phyloP scores from a whole-genome alignment of 1,140 invertebrate genomes.

The Samia ricini region DNA sequence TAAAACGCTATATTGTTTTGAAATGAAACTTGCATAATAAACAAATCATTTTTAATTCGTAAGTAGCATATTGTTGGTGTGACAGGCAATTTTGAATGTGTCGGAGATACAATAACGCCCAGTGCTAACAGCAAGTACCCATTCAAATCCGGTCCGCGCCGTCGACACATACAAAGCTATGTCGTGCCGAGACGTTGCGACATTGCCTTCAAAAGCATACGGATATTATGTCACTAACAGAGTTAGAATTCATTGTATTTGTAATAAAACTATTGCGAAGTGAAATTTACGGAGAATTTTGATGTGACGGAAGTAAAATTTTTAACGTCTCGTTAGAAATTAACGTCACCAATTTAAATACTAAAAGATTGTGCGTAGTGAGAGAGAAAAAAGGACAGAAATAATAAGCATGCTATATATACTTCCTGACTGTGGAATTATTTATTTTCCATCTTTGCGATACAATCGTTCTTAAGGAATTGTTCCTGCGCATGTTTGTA shows the following conservation, averaged over 20 bases:
- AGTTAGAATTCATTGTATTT: not conserved
- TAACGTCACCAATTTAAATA: too few species aligned
- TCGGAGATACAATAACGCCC: not conserved
- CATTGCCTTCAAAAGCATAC: conserved; percentile 12
- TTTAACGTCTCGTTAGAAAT: too few species aligned
- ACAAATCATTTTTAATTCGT: not conserved
- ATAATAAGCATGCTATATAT: too few species aligned
- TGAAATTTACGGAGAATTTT: too few species aligned
- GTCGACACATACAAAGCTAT: conserved; percentile 21
- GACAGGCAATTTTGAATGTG: not conserved
- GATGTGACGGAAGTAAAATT: too few species aligned
- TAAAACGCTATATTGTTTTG: not conserved
- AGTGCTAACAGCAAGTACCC: not conserved
- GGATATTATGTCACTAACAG: not conserved
- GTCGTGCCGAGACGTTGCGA: conserved; percentile 25
- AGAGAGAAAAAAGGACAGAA: too few species aligned
- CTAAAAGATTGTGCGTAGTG: too few species aligned
- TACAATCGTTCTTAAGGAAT: too few species aligned
- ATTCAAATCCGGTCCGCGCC: conserved; percentile 4
- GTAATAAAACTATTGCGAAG: not conserved
- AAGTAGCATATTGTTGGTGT: not conserved
- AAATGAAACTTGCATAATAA: not conserved
- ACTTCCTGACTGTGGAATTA: too few species aligned
- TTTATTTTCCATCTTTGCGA: too few species aligned
- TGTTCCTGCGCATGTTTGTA: too few species aligned